Percentiles rank a stretch among this genome's conserved stretches.
phyloP scores from a whole-genome alignment of 2,797 vertebrate species.

The Lepilemur septentrionalis region DNA sequence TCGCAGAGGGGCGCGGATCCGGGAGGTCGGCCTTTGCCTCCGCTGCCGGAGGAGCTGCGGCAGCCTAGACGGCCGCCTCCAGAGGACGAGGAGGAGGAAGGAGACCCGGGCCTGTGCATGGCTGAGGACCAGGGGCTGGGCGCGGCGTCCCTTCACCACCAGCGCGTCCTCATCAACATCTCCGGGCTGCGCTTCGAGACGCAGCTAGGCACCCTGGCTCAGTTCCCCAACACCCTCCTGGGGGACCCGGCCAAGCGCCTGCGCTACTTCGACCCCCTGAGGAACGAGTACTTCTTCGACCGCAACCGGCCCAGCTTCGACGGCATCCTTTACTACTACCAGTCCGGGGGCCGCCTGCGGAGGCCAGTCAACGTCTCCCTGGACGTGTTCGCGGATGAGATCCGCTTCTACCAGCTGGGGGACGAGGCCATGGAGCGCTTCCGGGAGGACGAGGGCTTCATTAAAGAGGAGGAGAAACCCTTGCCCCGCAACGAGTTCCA shows the following conservation, averaged over 20 bases:
- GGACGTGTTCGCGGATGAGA: constrained; percentile 96
- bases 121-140: constrained; percentile 52
- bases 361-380: constrained; percentile 96
- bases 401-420: constrained; percentile 95
- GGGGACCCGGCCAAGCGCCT: constrained; percentile 95
- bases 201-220: constrained; percentile 94
- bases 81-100: constrained; percentile 53
- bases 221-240: constrained; percentile 95
- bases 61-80: not conserved
- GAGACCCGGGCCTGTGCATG: constrained; percentile 73
- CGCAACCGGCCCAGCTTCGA: constrained; percentile 97
- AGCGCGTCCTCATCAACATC: constrained; percentile 96
- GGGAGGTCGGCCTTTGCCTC: not conserved
- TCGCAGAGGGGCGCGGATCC: not conserved
- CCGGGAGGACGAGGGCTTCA: constrained; percentile 95
- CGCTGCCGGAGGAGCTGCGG: not conserved
- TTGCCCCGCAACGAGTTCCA: constrained; percentile 94
- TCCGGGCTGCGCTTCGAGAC: constrained; percentile 98
- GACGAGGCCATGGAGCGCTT: constrained; percentile 96
- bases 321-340: constrained; percentile 96
- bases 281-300: constrained; percentile 98
- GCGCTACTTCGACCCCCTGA: constrained; percentile 96
- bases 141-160: constrained; percentile 87
- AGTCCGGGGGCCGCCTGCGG: constrained; percentile 95
- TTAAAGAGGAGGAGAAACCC: constrained; percentile 94